Percentiles rank a stretch among this genome's conserved stretches.
Evolutionary conservation across 2,113 vertebrate genomes (phyloP).

Genomic region (Neopipo cinnamomea): DNA sequence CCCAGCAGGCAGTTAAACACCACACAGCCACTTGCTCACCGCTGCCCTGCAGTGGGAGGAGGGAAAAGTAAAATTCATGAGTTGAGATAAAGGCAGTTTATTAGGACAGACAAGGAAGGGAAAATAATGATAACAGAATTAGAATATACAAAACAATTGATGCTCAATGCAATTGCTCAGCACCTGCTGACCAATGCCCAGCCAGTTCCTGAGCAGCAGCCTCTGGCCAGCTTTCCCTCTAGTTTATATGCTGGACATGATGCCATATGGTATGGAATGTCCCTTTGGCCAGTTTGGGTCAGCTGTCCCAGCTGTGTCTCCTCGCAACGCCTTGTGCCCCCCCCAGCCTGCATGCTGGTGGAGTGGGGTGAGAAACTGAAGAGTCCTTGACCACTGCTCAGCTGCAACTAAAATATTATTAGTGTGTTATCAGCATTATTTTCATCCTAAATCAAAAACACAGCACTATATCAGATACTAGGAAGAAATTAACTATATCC

Average conservation of each 20-base stretch:
- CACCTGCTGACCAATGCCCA: not conserved
- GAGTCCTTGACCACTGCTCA: not conserved
- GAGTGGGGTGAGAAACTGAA: not conserved
- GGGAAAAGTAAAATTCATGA: not conserved
- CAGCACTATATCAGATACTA: not conserved
- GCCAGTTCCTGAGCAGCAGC: not conserved
- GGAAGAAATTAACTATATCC: not conserved
- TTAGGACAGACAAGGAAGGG: not conserved
- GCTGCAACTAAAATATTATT: not conserved
- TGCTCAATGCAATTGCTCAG: not conserved
- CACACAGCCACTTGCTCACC: not conserved
- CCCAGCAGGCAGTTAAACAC: not conserved
- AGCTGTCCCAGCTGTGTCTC: not conserved
- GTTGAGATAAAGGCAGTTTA: not conserved
- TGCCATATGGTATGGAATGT: not conserved
- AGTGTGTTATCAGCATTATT: not conserved
- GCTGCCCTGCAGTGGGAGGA: not conserved
- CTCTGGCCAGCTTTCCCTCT: not conserved
- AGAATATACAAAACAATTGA: not conserved
- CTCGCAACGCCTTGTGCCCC: not conserved
- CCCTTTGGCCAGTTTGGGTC: not conserved
- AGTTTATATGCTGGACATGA: not conserved
- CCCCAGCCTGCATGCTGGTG: fast-evolving
- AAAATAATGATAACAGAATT: not conserved
- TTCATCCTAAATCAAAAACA: not conserved